Evolutionary conservation across 2,113 vertebrate genomes (phyloP), one percentile per base, ranked within the genome.

Genomic region (Axis porcinus): DNA sequence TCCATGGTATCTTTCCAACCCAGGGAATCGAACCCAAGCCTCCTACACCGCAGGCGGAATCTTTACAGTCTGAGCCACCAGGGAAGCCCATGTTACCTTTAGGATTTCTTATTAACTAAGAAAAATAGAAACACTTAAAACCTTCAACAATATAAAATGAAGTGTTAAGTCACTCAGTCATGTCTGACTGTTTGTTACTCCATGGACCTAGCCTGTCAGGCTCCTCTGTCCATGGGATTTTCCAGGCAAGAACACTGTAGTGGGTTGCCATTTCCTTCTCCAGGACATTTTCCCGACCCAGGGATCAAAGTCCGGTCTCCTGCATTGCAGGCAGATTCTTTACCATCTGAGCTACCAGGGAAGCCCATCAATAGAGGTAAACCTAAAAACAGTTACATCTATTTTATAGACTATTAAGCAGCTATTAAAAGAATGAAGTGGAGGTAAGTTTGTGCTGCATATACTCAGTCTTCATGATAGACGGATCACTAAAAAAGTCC

Each of bases 261-360:
- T 74, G 36, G 11, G 11, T 43, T 43, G n/a, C 21, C 36, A 43
- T 25, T 74, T 74, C 36, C 21, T 74, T 74, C 36, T 74, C 36
- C 2, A 1, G 21, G 36, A 36, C n/a, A 43, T 74, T 40, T 74
- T 74, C 70, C 70, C 0, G 0, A 74, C 21, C 36, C 21, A 25
- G 21, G 70, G 11, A 74, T 74, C 36, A 74, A 74, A 74, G 10
- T 25, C 10, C 0, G 1, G 19, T 74, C 36, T 43, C 36, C 21
- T 25, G 70, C 21, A 74, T 43, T 40, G 21, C n/a, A 40, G 23
- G 70, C 6, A 12, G 36, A 74, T 40, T 74, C 36, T 74, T 74
- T 74, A 74, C 11, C 36, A 74, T 74, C 36, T 74, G 36, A 74
- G 67, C 36, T 74, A 40, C 21, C 2, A 21, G 36, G 36, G 36